Evolutionary conservation across 2,113 vertebrate genomes (phyloP).

Genomic region (Aix galericulata): DNA sequence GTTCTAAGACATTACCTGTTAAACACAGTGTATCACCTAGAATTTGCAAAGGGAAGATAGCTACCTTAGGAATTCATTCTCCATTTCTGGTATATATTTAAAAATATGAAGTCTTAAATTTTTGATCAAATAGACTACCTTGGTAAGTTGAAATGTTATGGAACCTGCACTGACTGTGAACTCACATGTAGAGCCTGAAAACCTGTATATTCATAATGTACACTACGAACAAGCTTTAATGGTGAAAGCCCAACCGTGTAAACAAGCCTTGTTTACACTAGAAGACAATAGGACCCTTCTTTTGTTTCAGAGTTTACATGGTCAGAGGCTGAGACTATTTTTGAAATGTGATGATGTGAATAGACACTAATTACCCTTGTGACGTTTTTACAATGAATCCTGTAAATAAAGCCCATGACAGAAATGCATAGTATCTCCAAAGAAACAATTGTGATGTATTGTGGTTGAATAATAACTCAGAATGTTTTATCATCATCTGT

Average conservation of each 20-base stretch:
- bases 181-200: background rate
- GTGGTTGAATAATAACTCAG: background rate
- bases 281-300: constrained; percentile 13
- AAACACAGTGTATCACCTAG: background rate
- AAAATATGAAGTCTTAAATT: background rate
- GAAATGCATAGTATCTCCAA: constrained; percentile 2
- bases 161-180: background rate
- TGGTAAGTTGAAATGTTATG: background rate
- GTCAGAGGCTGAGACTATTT: constrained; percentile 31
- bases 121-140: background rate
- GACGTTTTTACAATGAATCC: constrained; percentile 33
- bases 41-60: background rate
- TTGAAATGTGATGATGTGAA: constrained; percentile 8
- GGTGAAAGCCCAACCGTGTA: background rate
- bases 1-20: background rate
- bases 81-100: background rate
- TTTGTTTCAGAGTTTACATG: constrained; percentile 44
- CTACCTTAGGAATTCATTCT: background rate
- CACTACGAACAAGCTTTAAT: background rate
- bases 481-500: constrained; percentile 25
- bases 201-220: background rate
- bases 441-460: background rate
- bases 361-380: background rate
- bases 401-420: constrained; percentile 22
- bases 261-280: constrained; percentile 12